Conservation (phyloP, 2,888 invertebrate genomes). For the Caenorhabditis wallacei region DNA sequence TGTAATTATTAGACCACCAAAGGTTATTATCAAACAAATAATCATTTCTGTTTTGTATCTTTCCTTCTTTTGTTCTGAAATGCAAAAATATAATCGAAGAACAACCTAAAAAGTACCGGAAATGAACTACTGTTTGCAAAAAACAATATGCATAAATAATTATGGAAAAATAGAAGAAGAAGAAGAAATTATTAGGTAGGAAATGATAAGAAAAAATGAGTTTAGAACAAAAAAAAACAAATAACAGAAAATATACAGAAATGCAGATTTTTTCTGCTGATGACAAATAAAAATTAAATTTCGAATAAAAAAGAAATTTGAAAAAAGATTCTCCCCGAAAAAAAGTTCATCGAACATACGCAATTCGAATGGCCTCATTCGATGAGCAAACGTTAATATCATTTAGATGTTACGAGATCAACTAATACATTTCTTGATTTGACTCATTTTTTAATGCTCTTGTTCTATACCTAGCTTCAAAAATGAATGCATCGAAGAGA, state of each 20-base stretch:
- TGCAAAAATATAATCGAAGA: background rate
- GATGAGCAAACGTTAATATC: slow-evolving; percentile 27
- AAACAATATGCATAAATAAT: slow-evolving; percentile 14
- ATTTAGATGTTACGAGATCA: slow-evolving; percentile 14
- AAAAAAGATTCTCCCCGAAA: background rate
- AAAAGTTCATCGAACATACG: slow-evolving; percentile 32
- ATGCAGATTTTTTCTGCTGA: no score
- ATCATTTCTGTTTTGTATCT: slow-evolving; percentile 1
- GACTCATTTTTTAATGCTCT: background rate
- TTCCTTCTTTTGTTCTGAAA: slow-evolving; percentile 2
- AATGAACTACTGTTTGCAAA: slow-evolving; percentile 16
- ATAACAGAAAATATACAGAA: no score
- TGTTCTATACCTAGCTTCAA: no score
- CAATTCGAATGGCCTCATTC: slow-evolving; percentile 6
- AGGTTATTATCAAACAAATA: slow-evolving; percentile 6
- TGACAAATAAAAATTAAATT: background rate
- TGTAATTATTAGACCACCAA: slow-evolving; percentile 22
- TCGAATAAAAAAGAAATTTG: background rate
- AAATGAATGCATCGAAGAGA: no score
- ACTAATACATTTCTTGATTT: background rate
- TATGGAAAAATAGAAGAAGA: background rate
- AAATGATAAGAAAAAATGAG: background rate
- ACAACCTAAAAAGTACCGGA: slow-evolving; percentile 20
- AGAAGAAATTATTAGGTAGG: background rate
- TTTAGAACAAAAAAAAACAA: background rate